Percentiles rank a stretch among this genome's conserved stretches.
These are phyloP conservation scores for Mustela lutreola DNA, from an alignment of 2,113 vertebrate species.

Conservation along the genomic window DNA sequence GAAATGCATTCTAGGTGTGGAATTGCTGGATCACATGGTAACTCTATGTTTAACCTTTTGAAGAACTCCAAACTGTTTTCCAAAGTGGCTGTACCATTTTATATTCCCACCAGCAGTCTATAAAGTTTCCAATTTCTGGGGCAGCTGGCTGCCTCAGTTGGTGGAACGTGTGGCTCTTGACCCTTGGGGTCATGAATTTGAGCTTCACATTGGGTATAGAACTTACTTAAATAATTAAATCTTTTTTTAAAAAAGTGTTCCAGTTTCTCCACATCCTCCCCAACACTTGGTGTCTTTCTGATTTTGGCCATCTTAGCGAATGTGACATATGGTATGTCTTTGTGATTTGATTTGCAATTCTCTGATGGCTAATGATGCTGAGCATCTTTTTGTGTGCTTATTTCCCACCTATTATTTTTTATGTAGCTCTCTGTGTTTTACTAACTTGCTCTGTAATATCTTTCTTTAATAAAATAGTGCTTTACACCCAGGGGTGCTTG, in stretches of 20 bases:
- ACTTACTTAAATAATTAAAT: neutral
- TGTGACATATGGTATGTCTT: neutral
- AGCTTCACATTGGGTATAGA: neutral
- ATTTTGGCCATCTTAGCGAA: neutral
- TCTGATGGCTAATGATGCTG: neutral
- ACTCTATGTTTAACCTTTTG: conserved; percentile 42
- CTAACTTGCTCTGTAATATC: neutral
- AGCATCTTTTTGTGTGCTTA: conserved; percentile 8
- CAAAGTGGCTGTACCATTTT: neutral
- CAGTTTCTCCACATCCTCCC: neutral
- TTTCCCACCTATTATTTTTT: conserved; percentile 35
- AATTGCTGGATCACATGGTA: conserved; percentile 32
- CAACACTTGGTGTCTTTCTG: conserved; percentile 4
- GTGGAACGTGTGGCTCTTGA: neutral
- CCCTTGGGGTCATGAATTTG: neutral
- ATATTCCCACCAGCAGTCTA: neutral
- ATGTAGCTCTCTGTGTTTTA: neutral
- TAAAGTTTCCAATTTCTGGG: neutral
- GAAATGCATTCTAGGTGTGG: conserved; percentile 6
- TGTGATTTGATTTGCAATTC: conserved; percentile 18
- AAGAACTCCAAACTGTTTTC: conserved; percentile 27
- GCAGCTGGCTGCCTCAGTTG: neutral
- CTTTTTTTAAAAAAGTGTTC: neutral
- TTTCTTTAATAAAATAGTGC: conserved; percentile 34
- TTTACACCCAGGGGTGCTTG: neutral